Percentiles rank a stretch among this genome's conserved stretches.
These are phyloP conservation scores for Lordiphosa mommai DNA, from an alignment of 1,140 invertebrate genomes.

Conservation along the genomic window DNA sequence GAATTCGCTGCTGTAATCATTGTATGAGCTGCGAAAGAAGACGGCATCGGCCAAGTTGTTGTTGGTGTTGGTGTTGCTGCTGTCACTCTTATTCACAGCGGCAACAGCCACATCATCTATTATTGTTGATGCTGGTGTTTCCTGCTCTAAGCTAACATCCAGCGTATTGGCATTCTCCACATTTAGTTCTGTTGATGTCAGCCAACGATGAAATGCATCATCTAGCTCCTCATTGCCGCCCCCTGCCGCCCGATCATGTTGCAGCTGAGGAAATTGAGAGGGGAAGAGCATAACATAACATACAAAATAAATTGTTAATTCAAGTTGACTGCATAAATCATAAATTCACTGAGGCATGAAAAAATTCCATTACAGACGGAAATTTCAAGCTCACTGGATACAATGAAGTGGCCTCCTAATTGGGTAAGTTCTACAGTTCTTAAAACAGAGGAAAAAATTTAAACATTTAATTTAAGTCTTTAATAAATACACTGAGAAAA, in stretches of 20 bases:
- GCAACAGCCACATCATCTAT: slow-evolving; percentile 65
- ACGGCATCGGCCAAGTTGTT: slow-evolving; percentile 58
- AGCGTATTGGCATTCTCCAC: slow-evolving; percentile 55
- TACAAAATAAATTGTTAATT: slow-evolving; percentile 35
- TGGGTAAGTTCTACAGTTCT: slow-evolving; percentile 12
- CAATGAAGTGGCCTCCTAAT: slow-evolving; percentile 39
- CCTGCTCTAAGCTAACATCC: slow-evolving; percentile 56
- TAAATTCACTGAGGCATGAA: slow-evolving; percentile 55
- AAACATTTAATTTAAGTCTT: too few relatives aligned
- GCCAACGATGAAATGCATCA: slow-evolving; percentile 76
- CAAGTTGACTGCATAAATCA: slow-evolving; percentile 55
- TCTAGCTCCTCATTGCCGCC: slow-evolving; percentile 49
- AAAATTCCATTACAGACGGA: slow-evolving; percentile 34
- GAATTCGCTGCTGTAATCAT: slow-evolving; percentile 73
- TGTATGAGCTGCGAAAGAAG: slow-evolving; percentile 72
- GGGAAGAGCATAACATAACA: slow-evolving; percentile 21
- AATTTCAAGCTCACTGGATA: slow-evolving; percentile 40
- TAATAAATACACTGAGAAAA: too few relatives aligned
- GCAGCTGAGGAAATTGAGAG: slow-evolving; percentile 14
- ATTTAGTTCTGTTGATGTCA: slow-evolving; percentile 72
- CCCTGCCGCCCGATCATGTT: slow-evolving; percentile 23
- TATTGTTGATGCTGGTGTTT: slow-evolving; percentile 65
- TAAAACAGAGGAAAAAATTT: too few relatives aligned
- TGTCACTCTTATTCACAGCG: slow-evolving; percentile 37
- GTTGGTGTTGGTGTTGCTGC: slow-evolving; percentile 31